Percentiles rank a stretch among this genome's conserved stretches.
Evolutionary conservation across 2,797 vertebrate genomes (phyloP).

Genomic region (Apogon talboti): DNA sequence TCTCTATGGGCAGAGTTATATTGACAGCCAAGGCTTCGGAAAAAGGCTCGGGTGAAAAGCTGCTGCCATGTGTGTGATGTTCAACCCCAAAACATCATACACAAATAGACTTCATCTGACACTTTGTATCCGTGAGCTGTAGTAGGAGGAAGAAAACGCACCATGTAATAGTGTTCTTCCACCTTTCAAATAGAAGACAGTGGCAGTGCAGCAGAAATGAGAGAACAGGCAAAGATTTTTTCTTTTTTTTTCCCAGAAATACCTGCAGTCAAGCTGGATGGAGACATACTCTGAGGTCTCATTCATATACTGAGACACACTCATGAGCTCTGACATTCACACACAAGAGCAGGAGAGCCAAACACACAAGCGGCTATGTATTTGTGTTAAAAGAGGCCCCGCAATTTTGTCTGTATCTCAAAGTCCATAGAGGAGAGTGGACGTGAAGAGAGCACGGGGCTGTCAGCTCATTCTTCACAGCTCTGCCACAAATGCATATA

Average conservation of each 20-base stretch:
- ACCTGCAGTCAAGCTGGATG: constrained; percentile 47
- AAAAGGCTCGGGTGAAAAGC: constrained; percentile 43
- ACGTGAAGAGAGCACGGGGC: constrained; percentile 35
- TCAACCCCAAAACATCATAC: constrained; percentile 54
- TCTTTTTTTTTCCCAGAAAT: constrained; percentile 13
- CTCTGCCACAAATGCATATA: constrained; percentile 58
- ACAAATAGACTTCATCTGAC: constrained; percentile 74
- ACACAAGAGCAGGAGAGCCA: constrained; percentile 7
- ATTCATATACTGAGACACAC: constrained; percentile 50
- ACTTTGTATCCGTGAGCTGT: constrained; percentile 58
- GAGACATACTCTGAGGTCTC: constrained; percentile 58
- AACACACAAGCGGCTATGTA: constrained; percentile 19
- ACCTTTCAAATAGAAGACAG: constrained; percentile 61
- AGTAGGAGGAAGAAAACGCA: constrained; percentile 58
- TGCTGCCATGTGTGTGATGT: constrained; percentile 47
- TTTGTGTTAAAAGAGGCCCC: constrained; percentile 41
- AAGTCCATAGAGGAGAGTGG: constrained; percentile 51
- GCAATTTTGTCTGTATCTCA: constrained; percentile 60
- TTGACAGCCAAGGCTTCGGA: constrained; percentile 21
- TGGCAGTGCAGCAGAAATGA: constrained; percentile 38
- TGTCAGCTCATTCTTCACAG: constrained; percentile 74
- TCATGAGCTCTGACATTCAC: constrained; percentile 18
- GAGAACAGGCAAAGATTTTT: constrained; percentile 39
- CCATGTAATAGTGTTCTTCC: constrained; percentile 58
- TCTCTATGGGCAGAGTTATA: too few relatives aligned